Percentiles rank a stretch among this genome's conserved stretches.
Conservation (phyloP, 64 coral and sea anemone species). For the Pocillopora verrucosa region DNA sequence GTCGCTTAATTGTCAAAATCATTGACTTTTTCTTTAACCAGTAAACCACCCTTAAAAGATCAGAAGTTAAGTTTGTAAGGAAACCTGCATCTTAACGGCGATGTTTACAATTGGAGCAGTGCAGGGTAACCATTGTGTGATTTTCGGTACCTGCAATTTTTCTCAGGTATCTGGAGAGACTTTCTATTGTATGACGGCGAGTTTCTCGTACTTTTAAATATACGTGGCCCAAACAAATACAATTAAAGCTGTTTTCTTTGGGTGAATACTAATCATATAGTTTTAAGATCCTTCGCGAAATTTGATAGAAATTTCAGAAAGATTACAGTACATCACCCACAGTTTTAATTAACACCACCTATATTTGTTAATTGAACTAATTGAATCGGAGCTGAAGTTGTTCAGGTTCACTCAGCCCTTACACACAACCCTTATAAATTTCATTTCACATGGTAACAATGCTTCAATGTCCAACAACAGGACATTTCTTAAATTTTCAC, state of each 20-base stretch:
- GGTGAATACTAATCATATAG: not conserved
- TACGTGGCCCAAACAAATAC: conserved; percentile 39
- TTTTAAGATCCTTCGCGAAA: not conserved
- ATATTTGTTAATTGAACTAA: not conserved
- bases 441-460: not conserved
- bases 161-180: not conserved
- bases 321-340: not conserved
- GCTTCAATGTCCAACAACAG: not conserved
- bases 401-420: not conserved
- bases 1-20: not conserved
- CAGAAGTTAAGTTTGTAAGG: conserved; percentile 1
- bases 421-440: not conserved
- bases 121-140: conserved; percentile 13
- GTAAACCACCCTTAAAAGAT: not conserved
- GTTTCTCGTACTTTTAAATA: not conserved
- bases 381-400: not conserved
- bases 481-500: not conserved
- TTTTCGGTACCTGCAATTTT: not conserved
- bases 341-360: not conserved
- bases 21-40: not conserved
- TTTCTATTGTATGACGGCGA: not conserved
- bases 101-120: not conserved
- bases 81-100: not conserved
- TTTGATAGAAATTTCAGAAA: not conserved
- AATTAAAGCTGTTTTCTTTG: not conserved